Evolutionary conservation across 2,113 vertebrate genomes (phyloP).

Genomic region (Lophura nycthemera): DNA sequence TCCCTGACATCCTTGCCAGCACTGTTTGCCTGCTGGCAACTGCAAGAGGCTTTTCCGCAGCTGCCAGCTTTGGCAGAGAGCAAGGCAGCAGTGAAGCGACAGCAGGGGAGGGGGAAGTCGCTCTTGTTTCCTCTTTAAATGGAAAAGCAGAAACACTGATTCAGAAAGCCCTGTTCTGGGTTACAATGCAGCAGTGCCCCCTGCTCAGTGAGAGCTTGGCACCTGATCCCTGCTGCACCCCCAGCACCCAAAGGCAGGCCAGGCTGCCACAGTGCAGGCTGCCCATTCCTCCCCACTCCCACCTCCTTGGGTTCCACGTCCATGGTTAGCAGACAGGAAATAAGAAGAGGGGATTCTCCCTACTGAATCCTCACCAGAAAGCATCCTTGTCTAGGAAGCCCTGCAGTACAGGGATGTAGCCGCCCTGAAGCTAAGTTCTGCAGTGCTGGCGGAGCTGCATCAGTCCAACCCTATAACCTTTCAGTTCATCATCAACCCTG

Average conservation of each 20-base stretch:
- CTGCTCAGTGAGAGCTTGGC: neutral
- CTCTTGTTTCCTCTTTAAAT: constrained; percentile 35
- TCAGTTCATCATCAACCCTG: neutral
- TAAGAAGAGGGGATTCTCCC: neutral
- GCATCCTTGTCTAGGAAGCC: neutral
- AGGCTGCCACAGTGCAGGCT: neutral
- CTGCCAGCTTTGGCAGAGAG: neutral
- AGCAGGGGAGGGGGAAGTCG: neutral
- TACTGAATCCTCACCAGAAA: neutral
- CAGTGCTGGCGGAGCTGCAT: neutral
- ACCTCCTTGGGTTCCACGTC: neutral
- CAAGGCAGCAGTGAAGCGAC: neutral
- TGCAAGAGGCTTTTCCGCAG: neutral
- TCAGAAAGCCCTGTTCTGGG: neutral
- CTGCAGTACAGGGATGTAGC: accelerated
- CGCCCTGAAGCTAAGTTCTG: accelerated
- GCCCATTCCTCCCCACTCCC: neutral
- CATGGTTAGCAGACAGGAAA: neutral
- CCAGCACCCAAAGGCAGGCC: neutral
- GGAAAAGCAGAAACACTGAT: constrained; percentile 62
- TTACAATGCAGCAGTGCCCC: constrained; percentile 9
- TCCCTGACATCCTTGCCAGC: neutral
- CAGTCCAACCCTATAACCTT: neutral
- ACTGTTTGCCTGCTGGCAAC: neutral
- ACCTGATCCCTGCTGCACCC: neutral